Conservation (phyloP, 2,797 vertebrate genomes). For the Pseudochromis fuscus region DNA sequence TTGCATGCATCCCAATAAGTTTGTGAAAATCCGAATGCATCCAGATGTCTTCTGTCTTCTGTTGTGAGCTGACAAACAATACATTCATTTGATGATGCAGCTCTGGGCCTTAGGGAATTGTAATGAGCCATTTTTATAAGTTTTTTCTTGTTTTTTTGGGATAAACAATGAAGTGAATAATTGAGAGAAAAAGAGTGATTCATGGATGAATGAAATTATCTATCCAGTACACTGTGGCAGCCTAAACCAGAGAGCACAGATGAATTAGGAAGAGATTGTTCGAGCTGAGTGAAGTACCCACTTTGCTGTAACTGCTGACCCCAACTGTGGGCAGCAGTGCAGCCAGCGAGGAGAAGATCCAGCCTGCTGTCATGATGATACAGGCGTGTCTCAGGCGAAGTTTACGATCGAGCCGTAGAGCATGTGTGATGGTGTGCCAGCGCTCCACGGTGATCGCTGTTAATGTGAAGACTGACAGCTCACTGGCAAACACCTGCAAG, state of each 20-base stretch:
- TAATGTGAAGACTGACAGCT: slow-evolving; percentile 94
- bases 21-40: too few species aligned
- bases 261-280: not conserved
- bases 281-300: slow-evolving; percentile 18
- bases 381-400: slow-evolving; percentile 90
- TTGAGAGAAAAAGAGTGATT: too few species aligned
- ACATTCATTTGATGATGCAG: too few species aligned
- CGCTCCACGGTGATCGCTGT: slow-evolving; percentile 95
- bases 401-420: slow-evolving; percentile 92
- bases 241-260: not conserved
- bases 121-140: too few species aligned
- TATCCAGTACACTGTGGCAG: not conserved
- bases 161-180: not conserved
- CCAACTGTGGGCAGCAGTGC: slow-evolving; percentile 91
- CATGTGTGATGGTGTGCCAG: slow-evolving; percentile 97
- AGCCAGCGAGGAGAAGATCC: slow-evolving; percentile 88
- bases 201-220: too few species aligned
- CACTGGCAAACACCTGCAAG: slow-evolving; percentile 91
- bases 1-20: too few species aligned
- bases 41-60: too few species aligned
- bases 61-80: too few species aligned
- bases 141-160: not conserved
- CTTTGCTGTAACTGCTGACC: slow-evolving; percentile 96
- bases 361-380: slow-evolving; percentile 89
- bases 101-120: too few species aligned